Conservation (phyloP, 2,113 vertebrate species). For the Chloropsis hardwickii region DNA sequence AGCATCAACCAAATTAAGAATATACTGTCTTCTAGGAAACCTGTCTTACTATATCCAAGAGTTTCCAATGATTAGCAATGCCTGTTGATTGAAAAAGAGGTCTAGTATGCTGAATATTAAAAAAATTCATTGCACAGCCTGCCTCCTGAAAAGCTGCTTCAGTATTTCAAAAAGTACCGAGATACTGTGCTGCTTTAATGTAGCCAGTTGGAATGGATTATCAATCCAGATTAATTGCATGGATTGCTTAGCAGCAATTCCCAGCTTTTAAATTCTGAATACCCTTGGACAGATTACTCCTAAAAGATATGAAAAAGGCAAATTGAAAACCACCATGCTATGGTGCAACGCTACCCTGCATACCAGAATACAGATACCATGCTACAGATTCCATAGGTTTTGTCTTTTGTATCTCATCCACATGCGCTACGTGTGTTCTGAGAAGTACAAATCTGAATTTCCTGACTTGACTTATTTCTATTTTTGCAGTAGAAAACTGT, state of each 20-base stretch:
- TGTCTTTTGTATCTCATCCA: neutral
- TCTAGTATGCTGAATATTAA: neutral
- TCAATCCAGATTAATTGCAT: neutral
- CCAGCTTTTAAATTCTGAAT: neutral
- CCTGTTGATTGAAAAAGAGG: neutral
- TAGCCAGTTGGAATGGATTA: neutral
- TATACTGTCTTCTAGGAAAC: neutral
- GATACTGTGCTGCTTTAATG: neutral
- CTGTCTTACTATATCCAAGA: neutral
- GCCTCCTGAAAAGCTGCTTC: neutral
- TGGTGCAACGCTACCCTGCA: neutral
- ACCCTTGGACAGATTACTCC: neutral
- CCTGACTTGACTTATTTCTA: neutral
- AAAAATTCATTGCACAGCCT: neutral
- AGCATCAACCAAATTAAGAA: neutral
- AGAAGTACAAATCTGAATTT: neutral
- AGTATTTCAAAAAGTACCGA: neutral
- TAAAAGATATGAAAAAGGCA: neutral
- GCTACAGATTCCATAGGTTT: neutral
- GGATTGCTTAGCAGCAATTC: neutral
- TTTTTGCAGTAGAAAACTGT: neutral
- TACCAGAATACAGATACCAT: neutral
- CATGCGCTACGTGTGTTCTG: neutral
- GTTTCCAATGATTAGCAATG: neutral
- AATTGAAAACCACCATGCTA: neutral